Base-by-base conservation (phyloP, 2,888 invertebrate species). In the Periphyllus acericola region DNA sequence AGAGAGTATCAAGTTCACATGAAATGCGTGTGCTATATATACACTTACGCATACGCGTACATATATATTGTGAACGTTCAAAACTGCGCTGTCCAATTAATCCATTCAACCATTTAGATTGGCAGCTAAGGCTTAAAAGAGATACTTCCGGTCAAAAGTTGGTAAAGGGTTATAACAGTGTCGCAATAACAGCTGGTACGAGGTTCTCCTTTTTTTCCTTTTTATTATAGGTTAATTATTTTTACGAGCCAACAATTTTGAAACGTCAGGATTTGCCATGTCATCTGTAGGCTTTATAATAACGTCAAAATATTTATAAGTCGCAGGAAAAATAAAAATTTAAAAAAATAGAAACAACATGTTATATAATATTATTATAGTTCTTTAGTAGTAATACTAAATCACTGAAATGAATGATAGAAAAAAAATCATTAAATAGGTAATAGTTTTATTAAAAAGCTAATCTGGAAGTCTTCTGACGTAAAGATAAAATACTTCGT, bases 171-270 rank as follows among this genome's bases (percentile, higher is more conserved):
- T 79, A n/a, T 60, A 60, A 60, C 14, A 34, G 25, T n/a, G 55
- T 36, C 34, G 5, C 34, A 79, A 34, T 60, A 74, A 40, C 25
- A 9, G 36, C 25, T 74, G 11, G 21, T 21, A 21, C 25, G 5
- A 11, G 25, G 36, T 40, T 40, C 36, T 25, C 8, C 25, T 25
- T 36, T 36, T 36, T 36, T 36, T 25, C 1, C 25, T 74, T 36
- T 11, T 34, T 14, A 17, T 78, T 52, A 52, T 55, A 29, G 78
- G 78, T 76, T 46, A 21, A 78, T 55, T 78, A 55, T 78, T 46
- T 78, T 46, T 78, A 78, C 29, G 52, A 52, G 5, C 19, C 29
- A 19, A n/a, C 11, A 25, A 55, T 46, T 52, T 78, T 21, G 17
- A 52, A 52, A 52, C 29, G 78, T 52, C 36, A 74, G 34, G 36